Percentiles rank a stretch among this genome's conserved stretches.
Evolutionary conservation across 2,888 invertebrate genomes (phyloP).

Genomic region (Drosophila maculinotata): DNA sequence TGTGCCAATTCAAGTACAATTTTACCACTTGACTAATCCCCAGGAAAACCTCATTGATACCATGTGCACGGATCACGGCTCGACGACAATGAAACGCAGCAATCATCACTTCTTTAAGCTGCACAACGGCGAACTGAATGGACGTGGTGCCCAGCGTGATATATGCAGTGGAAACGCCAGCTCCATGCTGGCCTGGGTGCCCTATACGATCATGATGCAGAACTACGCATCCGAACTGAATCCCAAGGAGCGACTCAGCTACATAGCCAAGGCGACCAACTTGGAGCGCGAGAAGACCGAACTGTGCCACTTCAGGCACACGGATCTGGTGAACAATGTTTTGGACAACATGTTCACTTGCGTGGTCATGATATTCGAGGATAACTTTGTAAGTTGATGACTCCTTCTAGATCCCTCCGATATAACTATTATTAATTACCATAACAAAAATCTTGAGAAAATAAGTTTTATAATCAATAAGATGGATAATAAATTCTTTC

Average conservation of each 20-base stretch:
- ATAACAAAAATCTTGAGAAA: too few species aligned
- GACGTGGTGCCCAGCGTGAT: constrained; percentile 69
- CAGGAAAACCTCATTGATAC: constrained; percentile 79
- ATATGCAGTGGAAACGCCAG: constrained; percentile 65
- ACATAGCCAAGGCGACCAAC: constrained; percentile 82
- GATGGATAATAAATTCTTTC: too few species aligned
- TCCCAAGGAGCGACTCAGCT: constrained; percentile 81
- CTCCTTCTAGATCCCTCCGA: too few species aligned
- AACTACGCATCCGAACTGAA: constrained; percentile 74
- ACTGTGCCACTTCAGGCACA: constrained; percentile 81
- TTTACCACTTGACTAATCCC: constrained; percentile 35
- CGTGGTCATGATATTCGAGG: constrained; percentile 82
- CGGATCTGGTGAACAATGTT: constrained; percentile 75
- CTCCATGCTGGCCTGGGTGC: constrained; percentile 80
- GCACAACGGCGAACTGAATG: constrained; percentile 77
- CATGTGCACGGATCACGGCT: constrained; percentile 79
- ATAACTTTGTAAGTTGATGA: constrained; percentile 83
- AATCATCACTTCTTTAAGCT: constrained; percentile 78
- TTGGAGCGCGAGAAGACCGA: constrained; percentile 78
- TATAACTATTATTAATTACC: background rate
- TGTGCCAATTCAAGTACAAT: constrained; percentile 30
- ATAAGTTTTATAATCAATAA: too few species aligned
- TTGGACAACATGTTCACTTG: constrained; percentile 76
- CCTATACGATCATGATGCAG: constrained; percentile 69
- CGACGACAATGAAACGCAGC: constrained; percentile 64